Conservation (phyloP, 2,797 vertebrate genomes). For the Valencia hispanica region DNA sequence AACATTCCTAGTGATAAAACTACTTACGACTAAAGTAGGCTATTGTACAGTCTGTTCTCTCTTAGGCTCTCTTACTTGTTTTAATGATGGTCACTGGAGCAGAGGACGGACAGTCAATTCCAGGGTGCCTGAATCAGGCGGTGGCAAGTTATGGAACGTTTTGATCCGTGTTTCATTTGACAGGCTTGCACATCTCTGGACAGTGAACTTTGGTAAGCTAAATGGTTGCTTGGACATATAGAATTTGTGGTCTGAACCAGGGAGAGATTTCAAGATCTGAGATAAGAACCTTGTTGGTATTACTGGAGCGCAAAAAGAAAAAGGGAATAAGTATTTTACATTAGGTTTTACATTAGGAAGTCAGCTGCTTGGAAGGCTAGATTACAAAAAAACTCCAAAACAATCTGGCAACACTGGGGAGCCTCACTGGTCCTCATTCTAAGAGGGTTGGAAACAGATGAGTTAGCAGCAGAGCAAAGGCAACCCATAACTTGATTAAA, state of each 20-base stretch:
- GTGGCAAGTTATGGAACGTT: neutral
- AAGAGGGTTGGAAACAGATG: neutral
- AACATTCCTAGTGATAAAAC: neutral
- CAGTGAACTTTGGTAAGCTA: neutral
- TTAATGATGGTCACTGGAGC: neutral
- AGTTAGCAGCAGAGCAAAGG: neutral
- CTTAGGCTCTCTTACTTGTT: neutral
- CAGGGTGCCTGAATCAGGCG: neutral
- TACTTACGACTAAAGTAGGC: neutral
- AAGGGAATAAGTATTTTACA: neutral
- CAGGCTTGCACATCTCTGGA: neutral
- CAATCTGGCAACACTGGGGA: neutral
- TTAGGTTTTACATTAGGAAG: neutral
- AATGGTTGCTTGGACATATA: neutral
- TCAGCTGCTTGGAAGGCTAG: neutral
- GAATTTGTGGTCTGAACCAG: no score
- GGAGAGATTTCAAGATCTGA: no score
- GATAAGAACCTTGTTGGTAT: no score
- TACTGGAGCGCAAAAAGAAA: no score
- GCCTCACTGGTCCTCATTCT: neutral
- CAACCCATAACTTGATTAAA: neutral
- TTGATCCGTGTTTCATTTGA: neutral
- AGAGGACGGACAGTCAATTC: neutral
- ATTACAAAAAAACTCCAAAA: neutral
- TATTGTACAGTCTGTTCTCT: neutral